Conservation (phyloP, 2,113 vertebrate species). For the Notarius quadriscutis region DNA sequence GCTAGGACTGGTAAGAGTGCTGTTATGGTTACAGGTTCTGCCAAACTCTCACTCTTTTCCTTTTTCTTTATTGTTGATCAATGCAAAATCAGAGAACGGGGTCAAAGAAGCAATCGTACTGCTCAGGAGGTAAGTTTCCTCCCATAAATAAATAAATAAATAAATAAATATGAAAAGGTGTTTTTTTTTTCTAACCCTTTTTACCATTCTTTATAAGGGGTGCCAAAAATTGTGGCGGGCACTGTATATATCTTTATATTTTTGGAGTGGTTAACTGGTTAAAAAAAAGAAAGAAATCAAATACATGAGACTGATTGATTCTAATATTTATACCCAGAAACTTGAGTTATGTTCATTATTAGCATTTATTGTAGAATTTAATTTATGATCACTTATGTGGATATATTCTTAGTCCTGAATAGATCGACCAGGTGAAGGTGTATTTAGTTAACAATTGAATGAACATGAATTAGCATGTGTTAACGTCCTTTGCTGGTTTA, state of each 20-base stretch:
- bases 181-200: too few relatives aligned
- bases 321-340: not conserved
- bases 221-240: too few relatives aligned
- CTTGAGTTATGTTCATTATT: not conserved
- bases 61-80: not conserved
- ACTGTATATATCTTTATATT: too few relatives aligned
- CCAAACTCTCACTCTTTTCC: not conserved
- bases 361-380: not conserved
- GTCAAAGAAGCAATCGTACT: not conserved
- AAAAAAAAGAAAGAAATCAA: too few relatives aligned
- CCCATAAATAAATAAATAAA: too few relatives aligned
- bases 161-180: too few relatives aligned
- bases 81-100: not conserved
- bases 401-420: not conserved
- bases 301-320: too few relatives aligned
- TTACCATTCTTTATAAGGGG: too few relatives aligned
- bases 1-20: not conserved
- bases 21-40: not conserved
- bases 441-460: not conserved
- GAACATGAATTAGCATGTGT: not conserved
- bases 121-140: not conserved
- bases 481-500: not conserved
- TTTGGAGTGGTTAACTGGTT: too few relatives aligned
- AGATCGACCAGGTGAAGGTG: not conserved
- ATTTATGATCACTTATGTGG: not conserved